These are phyloP conservation scores for Ophion costatus DNA, from an alignment of 2,888 invertebrate species.

Conservation along the genomic window DNA sequence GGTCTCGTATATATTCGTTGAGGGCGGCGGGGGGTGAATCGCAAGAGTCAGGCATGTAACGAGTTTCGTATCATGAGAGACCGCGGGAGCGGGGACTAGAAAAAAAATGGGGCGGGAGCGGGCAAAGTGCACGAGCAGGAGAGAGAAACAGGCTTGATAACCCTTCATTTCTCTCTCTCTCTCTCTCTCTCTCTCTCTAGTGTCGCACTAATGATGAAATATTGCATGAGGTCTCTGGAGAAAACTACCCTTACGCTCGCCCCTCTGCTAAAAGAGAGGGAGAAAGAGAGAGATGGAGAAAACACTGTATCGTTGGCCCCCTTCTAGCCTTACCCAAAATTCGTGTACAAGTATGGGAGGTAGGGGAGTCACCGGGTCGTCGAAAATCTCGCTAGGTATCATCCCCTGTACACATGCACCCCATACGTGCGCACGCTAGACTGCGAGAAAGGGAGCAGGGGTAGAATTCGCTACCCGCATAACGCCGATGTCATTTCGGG, in stretches of 20 bases:
- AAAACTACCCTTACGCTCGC: constrained; percentile 47
- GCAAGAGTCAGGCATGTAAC: constrained; percentile 76
- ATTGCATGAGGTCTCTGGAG: constrained; percentile 75
- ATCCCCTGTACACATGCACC: constrained; percentile 62
- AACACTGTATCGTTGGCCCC: constrained; percentile 18
- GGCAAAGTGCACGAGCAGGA: constrained; percentile 27
- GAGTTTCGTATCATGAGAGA: constrained; percentile 76
- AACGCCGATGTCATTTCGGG: constrained; percentile 63
- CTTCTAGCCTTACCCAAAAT: constrained; percentile 73
- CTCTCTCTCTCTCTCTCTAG: constrained; percentile 61
- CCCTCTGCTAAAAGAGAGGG: constrained; percentile 9
- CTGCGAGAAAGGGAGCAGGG: constrained; percentile 25
- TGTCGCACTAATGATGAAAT: constrained; percentile 83
- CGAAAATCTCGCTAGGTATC: constrained; percentile 68
- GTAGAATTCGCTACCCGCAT: constrained; percentile 63
- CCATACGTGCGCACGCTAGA: constrained; percentile 9
- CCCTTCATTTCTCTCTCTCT: constrained; percentile 65
- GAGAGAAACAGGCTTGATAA: constrained; percentile 72
- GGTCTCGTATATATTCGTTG: not conserved
- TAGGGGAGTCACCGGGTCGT: constrained; percentile 69
- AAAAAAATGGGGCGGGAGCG: constrained; percentile 23
- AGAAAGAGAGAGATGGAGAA: constrained; percentile 15
- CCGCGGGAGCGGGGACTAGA: constrained; percentile 47
- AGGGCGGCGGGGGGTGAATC: constrained; percentile 32
- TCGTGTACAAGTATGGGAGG: constrained; percentile 77